Base-by-base conservation (phyloP, 2,113 vertebrate genomes). In the Heloderma charlesbogerti region DNA sequence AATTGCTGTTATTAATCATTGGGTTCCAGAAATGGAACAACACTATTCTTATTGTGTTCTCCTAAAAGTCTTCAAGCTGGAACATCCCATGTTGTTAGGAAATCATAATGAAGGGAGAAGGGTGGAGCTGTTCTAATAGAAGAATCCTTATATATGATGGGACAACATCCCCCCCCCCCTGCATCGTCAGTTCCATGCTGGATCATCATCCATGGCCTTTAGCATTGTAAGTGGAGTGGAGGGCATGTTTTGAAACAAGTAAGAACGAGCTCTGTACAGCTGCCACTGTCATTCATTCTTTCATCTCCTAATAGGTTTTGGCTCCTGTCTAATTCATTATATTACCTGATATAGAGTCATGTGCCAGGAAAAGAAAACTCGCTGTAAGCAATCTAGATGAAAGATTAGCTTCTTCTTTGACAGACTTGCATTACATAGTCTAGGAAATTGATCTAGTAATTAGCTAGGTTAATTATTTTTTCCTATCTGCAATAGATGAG, bases 271-370 rank as follows among this genome's bases (percentile, higher is more conserved):
- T 86, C 37, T 63, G 12, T 34, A 3, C 31, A 88, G 34, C 80
- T 78, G 16, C 94, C 90, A 85, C 0, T 66, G 45, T 43, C 0
- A 83, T 1, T 48, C 89, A 60, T 80, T 0, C 66, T 90, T 75
- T 91, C n/a, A 87, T 82, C 54, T 86, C 60, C 2, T 90, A 66
- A 74, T 80, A 37, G 77, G 31, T 90, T 88, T 91, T 94, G 86
- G 0, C n/a, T 92, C 16, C 90, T 31, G 6, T 6, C 15, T 92
- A 80, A 90, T 87, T 89, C 1, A 90, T 87, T 25, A n/a, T 54
- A 69, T 13, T 94, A 6, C 16, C 48, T 86, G 27, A 77, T 90
- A 48, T 78, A 37, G 92, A 93, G 87, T 77, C 1, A 78, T 0
- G 0, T 84, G 54, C 34, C 54, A 43, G 80, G 66, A 88, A 51